Evolutionary conservation across 2,888 invertebrate genomes (phyloP).

Genomic region (Athalia circularis): DNA sequence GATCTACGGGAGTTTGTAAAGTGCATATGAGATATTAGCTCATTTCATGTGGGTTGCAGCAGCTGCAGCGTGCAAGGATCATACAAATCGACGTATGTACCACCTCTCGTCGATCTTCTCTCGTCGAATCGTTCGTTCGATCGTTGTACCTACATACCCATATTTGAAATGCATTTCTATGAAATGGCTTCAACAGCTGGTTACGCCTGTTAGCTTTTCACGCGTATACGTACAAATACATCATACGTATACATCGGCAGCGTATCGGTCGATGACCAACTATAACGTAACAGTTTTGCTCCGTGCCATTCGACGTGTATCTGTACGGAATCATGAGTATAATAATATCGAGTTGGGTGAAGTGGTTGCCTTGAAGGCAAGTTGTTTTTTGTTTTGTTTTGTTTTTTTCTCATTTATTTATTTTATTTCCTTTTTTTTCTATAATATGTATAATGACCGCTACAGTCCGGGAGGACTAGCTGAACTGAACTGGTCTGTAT

Average conservation of each 20-base stretch:
- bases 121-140: conserved; percentile 2
- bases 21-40: too few relatives aligned
- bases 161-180: neutral
- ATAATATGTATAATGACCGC: neutral
- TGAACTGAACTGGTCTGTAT: neutral
- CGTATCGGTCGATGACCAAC: conserved; percentile 13
- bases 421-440: neutral
- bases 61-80: too few relatives aligned
- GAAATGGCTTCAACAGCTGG: too few relatives aligned
- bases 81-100: neutral
- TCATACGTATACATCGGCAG: neutral
- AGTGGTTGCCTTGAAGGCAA: conserved; percentile 12
- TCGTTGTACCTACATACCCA: neutral
- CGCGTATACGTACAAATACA: neutral
- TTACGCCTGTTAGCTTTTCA: neutral
- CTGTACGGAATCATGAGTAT: neutral
- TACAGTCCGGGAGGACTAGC: conserved; percentile 7
- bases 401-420: neutral
- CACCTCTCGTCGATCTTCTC: neutral
- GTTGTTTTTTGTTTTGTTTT: neutral
- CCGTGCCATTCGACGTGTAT: neutral
- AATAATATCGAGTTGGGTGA: neutral
- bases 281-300: conserved; percentile 22
- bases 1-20: too few relatives aligned
- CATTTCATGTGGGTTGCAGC: too few relatives aligned